Evolutionary conservation across 2,888 invertebrate genomes (phyloP).

Genomic region (Poecilus cupreus): DNA sequence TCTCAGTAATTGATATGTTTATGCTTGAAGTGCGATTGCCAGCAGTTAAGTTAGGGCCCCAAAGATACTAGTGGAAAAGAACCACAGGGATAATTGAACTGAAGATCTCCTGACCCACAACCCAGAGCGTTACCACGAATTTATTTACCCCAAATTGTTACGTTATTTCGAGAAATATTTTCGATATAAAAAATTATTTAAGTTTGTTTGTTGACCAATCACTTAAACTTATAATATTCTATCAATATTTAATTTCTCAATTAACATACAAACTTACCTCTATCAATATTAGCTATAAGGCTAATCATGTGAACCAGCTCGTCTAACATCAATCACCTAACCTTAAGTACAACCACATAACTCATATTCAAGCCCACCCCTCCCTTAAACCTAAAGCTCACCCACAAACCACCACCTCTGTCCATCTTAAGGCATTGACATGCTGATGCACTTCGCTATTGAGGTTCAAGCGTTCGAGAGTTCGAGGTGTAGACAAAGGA

Average conservation of each 20-base stretch:
- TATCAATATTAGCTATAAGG: background rate
- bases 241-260: constrained; percentile 22
- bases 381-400: background rate
- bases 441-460: background rate
- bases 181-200: too few relatives aligned
- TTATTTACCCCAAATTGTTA: too few relatives aligned
- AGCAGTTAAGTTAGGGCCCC: too few relatives aligned
- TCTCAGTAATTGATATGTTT: too few relatives aligned
- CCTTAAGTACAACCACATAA: background rate
- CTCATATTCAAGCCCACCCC: background rate
- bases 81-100: too few relatives aligned
- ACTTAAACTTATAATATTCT: background rate
- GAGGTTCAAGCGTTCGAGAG: background rate
- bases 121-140: too few relatives aligned
- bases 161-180: too few relatives aligned
- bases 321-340: background rate
- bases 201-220: too few relatives aligned
- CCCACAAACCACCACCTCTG: background rate
- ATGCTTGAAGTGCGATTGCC: too few relatives aligned
- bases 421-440: constrained; percentile 18
- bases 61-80: too few relatives aligned
- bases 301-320: background rate
- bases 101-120: too few relatives aligned
- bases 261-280: background rate
- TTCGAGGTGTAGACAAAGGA: constrained; percentile 52